These are phyloP conservation scores for Xiphydria camelus DNA, from an alignment of 2,888 invertebrate species.

Conservation along the genomic window DNA sequence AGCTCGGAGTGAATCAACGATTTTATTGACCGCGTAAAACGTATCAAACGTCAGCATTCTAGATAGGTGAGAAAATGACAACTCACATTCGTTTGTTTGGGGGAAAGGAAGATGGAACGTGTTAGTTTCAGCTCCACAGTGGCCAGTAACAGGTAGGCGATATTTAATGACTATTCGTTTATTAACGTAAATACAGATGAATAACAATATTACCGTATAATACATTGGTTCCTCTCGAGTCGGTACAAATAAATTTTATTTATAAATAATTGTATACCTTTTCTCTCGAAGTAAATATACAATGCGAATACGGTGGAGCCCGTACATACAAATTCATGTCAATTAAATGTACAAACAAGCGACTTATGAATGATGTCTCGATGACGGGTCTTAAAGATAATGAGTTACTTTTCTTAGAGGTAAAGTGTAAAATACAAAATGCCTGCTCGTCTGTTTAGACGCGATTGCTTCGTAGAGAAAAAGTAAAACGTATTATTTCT, in stretches of 20 bases:
- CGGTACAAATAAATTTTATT: slow-evolving; percentile 12
- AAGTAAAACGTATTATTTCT: no score
- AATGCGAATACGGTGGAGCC: not conserved
- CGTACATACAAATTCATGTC: not conserved
- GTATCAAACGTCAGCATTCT: no score
- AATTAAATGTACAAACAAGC: slow-evolving; percentile 7
- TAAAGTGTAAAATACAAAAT: slow-evolving; percentile 31
- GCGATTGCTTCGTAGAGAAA: not conserved
- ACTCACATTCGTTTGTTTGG: no score
- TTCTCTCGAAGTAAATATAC: slow-evolving; percentile 5
- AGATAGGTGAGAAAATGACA: no score
- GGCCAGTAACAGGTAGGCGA: no score
- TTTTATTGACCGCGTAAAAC: no score
- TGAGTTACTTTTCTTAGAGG: slow-evolving; percentile 11
- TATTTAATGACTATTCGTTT: slow-evolving; percentile 22
- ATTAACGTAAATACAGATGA: slow-evolving; percentile 27
- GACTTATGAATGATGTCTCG: slow-evolving; percentile 2
- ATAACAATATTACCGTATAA: slow-evolving; percentile 28
- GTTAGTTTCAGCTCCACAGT: no score
- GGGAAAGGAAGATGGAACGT: no score
- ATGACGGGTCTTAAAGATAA: slow-evolving; percentile 11
- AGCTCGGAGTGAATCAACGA: no score
- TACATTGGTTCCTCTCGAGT: slow-evolving; percentile 15
- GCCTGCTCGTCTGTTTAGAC: no score
- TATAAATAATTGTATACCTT: slow-evolving; percentile 15